phyloP scores from a whole-genome alignment of 2,113 vertebrate species.

The Sapajus apella region DNA sequence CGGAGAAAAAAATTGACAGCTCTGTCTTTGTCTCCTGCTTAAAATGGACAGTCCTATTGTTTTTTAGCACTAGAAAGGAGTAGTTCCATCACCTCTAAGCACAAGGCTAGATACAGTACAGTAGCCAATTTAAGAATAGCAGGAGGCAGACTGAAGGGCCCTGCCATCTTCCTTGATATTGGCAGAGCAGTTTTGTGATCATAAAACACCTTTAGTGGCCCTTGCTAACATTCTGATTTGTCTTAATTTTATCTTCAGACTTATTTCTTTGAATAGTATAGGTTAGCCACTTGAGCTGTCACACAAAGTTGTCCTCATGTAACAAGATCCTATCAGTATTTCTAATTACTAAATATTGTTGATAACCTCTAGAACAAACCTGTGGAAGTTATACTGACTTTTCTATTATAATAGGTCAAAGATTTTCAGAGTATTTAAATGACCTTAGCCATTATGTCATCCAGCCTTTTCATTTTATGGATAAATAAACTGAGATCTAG shows the following conservation, averaged over 20 bases:
- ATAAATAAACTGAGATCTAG: constrained; percentile 12
- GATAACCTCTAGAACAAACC: constrained; percentile 21
- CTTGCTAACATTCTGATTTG: constrained; percentile 45
- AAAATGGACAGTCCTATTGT: constrained; percentile 1
- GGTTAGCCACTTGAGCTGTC: constrained; percentile 13
- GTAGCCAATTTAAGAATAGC: neutral
- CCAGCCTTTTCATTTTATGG: constrained; percentile 25
- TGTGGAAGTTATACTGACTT: constrained; percentile 24
- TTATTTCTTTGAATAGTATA: constrained; percentile 43
- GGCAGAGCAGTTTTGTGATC: neutral
- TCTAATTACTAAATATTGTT: constrained; percentile 50
- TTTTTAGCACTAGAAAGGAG: neutral
- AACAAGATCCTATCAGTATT: constrained; percentile 39
- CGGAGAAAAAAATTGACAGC: neutral
- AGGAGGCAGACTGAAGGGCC: neutral
- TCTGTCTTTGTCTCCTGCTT: constrained; percentile 46
- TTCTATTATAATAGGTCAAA: constrained; percentile 24
- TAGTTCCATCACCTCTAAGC: neutral
- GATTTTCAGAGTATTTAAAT: constrained; percentile 32
- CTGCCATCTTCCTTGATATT: constrained; percentile 19
- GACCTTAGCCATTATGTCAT: constrained; percentile 31
- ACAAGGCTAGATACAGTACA: neutral
- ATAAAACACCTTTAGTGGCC: neutral
- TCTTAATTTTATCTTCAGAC: constrained; percentile 49
- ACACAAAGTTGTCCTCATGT: constrained; percentile 25